Evolutionary conservation across 2,888 invertebrate species (phyloP).

Genomic region (Drosophila kuntzei): DNA sequence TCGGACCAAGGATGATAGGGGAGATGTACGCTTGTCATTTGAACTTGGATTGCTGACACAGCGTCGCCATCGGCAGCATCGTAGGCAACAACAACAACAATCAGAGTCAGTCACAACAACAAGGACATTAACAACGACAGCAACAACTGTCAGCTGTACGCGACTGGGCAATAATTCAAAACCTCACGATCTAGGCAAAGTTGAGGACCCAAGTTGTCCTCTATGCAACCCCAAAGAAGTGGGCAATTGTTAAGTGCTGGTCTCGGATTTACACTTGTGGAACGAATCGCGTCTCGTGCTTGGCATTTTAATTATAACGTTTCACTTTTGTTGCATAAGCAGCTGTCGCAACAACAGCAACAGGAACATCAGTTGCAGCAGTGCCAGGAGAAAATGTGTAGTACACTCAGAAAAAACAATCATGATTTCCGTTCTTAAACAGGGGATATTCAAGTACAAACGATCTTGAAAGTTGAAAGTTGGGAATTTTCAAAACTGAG

Average conservation of each 20-base stretch:
- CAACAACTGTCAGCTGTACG: constrained; percentile 58
- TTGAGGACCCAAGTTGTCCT: constrained; percentile 34
- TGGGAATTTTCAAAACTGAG: too few species aligned
- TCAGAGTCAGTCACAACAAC: constrained; percentile 6
- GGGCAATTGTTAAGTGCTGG: constrained; percentile 53
- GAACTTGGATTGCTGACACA: constrained; percentile 53
- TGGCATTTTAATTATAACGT: constrained; percentile 75
- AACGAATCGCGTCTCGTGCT: constrained; percentile 51
- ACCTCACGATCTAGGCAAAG: constrained; percentile 32
- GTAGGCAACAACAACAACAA: constrained; percentile 24
- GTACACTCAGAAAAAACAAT: too few species aligned
- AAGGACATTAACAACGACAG: constrained; percentile 14
- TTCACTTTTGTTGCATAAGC: constrained; percentile 53
- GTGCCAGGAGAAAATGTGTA: constrained; percentile 18
- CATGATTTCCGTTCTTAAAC: too few species aligned
- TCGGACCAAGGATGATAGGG: neutral
- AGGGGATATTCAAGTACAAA: too few species aligned
- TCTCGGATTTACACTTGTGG: constrained; percentile 2
- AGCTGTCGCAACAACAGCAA: constrained; percentile 1
- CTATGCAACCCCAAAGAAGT: constrained; percentile 23
- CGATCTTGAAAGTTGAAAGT: too few species aligned
- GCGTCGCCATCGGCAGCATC: constrained; percentile 26
- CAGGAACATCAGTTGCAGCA: constrained; percentile 4
- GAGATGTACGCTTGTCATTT: constrained; percentile 45
- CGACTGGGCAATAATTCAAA: constrained; percentile 68